Evolutionary conservation across 2,888 invertebrate genomes (phyloP).

Genomic region (Margaritifera margaritifera): DNA sequence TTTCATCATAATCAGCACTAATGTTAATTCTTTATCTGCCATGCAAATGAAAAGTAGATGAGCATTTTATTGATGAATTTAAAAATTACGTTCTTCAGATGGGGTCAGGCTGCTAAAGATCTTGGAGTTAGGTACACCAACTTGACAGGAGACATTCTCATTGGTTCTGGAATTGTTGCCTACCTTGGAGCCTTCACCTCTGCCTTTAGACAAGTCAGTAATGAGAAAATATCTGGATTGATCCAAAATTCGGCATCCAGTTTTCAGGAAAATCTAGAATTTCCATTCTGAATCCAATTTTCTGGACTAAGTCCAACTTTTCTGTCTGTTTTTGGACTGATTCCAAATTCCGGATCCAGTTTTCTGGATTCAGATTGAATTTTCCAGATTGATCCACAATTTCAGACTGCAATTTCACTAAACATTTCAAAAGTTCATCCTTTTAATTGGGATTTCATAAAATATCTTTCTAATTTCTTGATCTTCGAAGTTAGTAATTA

Average conservation of each 20-base stretch:
- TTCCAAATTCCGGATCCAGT: no score
- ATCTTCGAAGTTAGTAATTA: no score
- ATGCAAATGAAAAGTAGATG: not conserved
- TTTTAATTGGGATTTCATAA: no score
- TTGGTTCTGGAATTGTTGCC: conserved; percentile 74
- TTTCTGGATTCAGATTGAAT: no score
- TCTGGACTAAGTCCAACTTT: not conserved
- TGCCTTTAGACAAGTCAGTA: conserved; percentile 68
- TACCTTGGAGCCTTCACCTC: conserved; percentile 73
- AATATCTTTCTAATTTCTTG: no score
- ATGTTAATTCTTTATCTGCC: not conserved
- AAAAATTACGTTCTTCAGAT: conserved; percentile 47
- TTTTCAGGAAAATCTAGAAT: no score
- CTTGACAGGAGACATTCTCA: conserved; percentile 80
- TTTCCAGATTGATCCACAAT: no score
- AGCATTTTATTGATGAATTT: not conserved
- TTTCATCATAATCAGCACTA: not conserved
- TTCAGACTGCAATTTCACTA: no score
- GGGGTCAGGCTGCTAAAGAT: conserved; percentile 68
- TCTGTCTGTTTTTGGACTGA: not conserved
- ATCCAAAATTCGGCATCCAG: not conserved
- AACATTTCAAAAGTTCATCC: no score
- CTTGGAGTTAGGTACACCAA: conserved; percentile 69
- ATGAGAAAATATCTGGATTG: not conserved
- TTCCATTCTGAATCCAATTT: not conserved